Base-by-base conservation (phyloP, 1,140 invertebrate genomes). In the Microplitis demolitor region DNA sequence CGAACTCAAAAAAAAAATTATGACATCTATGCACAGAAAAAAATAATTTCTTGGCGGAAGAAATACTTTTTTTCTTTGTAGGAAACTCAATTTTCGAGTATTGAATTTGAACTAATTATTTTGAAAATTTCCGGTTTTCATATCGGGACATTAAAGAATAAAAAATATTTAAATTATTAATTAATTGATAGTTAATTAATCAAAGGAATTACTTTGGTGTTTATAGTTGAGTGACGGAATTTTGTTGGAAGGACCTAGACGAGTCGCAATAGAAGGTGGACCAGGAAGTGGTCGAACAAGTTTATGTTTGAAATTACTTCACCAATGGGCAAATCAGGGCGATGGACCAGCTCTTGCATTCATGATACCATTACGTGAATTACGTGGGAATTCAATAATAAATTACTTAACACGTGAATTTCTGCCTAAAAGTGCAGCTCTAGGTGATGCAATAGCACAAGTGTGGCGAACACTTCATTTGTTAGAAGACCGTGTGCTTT, bases 211-310 rank as follows among this genome's bases (percentile, higher is more conserved):
- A 16, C 5, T 61, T 61, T 3, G 5, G 4, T 56, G 5, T 56
- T 33, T 78, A 4, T 76, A 88, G 87, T 77, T 87, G 35, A 86
- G 82, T 76, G 87, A 88, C 53, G 87, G 87, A 13, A 79, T 82
- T 4, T 77, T 87, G 4, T 80, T 85, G 24, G 88, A 88, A 69
- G 85, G 87, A 3, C 88, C 88, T 0, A 78, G 87, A 4, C 83
- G 88, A 37, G 84, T 88, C 6, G 78, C 88, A 13, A 76, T 90
- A 14, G 89, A 90, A 73, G 89, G 89, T 24, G 87, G 87, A 14
- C 81, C 89, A 16, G 88, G 89, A 72, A 88, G 85, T 74, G 88
- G 88, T 13, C 87, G 89, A 62, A 89, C 87, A 5, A 87, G 88
- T 0, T 79, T 90, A 0, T 87, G 86, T 16, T 81, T 90, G 14